Percentiles rank a stretch among this genome's conserved stretches.
Conservation (phyloP, 2,888 invertebrate species). For the Acheta domesticus region DNA sequence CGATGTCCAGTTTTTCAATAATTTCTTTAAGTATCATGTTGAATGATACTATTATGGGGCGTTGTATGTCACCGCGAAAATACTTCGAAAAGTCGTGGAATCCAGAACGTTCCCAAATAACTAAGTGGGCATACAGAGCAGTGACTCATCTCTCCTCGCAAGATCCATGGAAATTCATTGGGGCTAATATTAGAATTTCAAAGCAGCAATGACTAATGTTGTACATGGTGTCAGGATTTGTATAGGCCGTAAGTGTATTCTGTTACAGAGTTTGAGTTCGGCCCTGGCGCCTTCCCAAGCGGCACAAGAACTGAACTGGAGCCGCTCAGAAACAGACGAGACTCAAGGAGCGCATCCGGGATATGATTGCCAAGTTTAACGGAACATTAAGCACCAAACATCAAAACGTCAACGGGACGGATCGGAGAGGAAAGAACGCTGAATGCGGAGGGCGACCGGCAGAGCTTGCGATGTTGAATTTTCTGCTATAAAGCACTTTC, state of each 20-base stretch:
- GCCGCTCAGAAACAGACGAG: background rate
- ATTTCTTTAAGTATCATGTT: too few relatives aligned
- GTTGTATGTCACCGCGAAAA: too few relatives aligned
- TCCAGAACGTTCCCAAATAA: too few relatives aligned
- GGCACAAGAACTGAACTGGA: background rate
- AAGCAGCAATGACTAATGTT: conserved; percentile 18
- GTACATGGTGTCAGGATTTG: background rate
- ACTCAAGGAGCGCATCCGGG: conserved; percentile 26
- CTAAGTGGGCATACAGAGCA: too few relatives aligned
- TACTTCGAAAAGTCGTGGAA: too few relatives aligned
- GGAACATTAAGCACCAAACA: conserved; percentile 30
- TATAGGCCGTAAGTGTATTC: conserved; percentile 6
- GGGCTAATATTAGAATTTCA: background rate
- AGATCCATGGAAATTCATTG: too few relatives aligned
- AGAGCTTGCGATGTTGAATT: background rate
- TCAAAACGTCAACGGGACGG: conserved; percentile 31
- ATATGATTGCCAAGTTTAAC: conserved; percentile 33
- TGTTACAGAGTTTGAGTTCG: background rate
- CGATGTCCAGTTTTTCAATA: too few relatives aligned
- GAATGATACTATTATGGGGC: too few relatives aligned
- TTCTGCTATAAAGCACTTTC: conserved; percentile 18
- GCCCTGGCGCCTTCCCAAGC: background rate
- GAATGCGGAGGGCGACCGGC: background rate
- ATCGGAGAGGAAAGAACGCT: conserved; percentile 11
- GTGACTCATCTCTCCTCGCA: too few relatives aligned